Percentiles rank a stretch among this genome's conserved stretches.
phyloP scores from a whole-genome alignment of 2,797 vertebrate species.

The Philypnodon macrostomus region DNA sequence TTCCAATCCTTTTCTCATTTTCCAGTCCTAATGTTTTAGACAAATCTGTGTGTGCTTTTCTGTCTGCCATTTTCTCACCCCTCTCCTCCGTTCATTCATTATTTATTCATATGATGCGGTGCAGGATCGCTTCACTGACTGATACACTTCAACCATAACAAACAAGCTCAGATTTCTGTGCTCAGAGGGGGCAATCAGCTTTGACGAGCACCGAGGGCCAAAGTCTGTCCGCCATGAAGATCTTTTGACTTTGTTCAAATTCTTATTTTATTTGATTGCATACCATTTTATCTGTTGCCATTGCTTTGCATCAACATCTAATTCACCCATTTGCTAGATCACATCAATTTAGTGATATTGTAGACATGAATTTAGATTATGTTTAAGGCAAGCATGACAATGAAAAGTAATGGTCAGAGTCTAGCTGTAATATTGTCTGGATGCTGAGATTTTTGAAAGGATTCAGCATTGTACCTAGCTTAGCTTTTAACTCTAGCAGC shows the following conservation, averaged over 20 bases:
- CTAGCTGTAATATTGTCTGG: too few relatives aligned
- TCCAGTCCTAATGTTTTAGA: conserved; percentile 28
- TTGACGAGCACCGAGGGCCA: conserved; percentile 20
- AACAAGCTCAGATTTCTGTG: conserved; percentile 67
- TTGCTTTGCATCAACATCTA: too few relatives aligned
- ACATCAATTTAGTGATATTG: too few relatives aligned
- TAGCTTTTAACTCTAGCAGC: too few relatives aligned
- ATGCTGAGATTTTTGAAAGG: too few relatives aligned
- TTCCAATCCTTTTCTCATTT: conserved; percentile 40
- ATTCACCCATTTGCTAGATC: neutral
- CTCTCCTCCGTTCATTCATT: conserved; percentile 47
- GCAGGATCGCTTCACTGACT: conserved; percentile 57
- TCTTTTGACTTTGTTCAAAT: neutral
- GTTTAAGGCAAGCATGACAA: too few relatives aligned
- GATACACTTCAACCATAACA: conserved; percentile 75
- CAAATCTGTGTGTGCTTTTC: conserved; percentile 38
- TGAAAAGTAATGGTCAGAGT: too few relatives aligned
- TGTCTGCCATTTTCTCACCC: conserved; percentile 33
- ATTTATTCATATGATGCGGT: conserved; percentile 71
- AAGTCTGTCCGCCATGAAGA: conserved; percentile 16
- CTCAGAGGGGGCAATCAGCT: conserved; percentile 63
- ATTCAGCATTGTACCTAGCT: too few relatives aligned
- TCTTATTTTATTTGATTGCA: too few relatives aligned
- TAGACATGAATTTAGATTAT: too few relatives aligned
- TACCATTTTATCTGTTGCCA: too few relatives aligned